Conservation (phyloP, 2,113 vertebrate genomes). For the Lycocorax pyrrhopterus region DNA sequence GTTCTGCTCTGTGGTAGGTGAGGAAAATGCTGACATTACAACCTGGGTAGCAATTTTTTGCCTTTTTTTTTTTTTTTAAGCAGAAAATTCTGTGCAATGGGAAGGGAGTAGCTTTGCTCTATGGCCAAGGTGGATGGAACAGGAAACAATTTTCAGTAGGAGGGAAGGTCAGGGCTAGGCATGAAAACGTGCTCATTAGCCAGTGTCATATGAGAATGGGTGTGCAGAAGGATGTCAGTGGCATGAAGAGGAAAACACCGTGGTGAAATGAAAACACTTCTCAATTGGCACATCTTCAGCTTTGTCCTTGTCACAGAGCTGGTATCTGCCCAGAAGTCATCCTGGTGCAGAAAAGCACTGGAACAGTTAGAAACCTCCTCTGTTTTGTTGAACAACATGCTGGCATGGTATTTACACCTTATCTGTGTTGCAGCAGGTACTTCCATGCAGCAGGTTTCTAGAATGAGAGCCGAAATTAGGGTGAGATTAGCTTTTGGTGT, state of each 20-base stretch:
- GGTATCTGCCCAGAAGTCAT: not conserved
- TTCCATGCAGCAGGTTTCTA: not conserved
- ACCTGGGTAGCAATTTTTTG: not conserved
- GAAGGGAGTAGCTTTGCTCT: not conserved
- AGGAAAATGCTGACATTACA: not conserved
- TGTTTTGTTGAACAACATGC: not conserved
- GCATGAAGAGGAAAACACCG: not conserved
- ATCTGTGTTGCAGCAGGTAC: too few relatives aligned
- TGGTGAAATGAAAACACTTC: not conserved
- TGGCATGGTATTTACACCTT: not conserved
- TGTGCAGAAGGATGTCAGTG: not conserved
- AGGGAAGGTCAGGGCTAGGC: not conserved
- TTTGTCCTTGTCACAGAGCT: not conserved
- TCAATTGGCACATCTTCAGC: fast-evolving
- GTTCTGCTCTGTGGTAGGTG: not conserved
- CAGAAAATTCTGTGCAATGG: not conserved
- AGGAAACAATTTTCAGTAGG: not conserved
- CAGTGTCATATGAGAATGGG: not conserved
- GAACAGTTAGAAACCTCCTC: not conserved
- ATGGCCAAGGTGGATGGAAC: not conserved
- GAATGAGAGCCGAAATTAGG: not conserved
- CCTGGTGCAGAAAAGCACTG: fast-evolving
- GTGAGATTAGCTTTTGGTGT: not conserved
- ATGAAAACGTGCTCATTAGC: not conserved
- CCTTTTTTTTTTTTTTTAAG: too few relatives aligned